phyloP scores from a whole-genome alignment of 1,140 invertebrate species.

The Chelonus insularis region DNA sequence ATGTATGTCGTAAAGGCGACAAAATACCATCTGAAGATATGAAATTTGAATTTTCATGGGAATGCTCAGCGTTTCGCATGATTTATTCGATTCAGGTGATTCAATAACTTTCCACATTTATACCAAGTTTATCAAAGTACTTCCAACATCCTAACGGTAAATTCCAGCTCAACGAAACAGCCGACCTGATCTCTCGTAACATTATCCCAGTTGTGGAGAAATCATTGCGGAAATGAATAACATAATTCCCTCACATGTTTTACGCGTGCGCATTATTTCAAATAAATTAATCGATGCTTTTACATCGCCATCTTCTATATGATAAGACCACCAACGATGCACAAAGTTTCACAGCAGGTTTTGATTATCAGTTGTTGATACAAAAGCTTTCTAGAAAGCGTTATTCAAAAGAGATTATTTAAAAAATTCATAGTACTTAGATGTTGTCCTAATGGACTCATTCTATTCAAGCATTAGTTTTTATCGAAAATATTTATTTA shows the following conservation, averaged over 20 bases:
- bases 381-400: too few species aligned
- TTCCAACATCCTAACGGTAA: slow-evolving; percentile 17
- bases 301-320: too few species aligned
- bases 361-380: too few species aligned
- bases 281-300: too few species aligned
- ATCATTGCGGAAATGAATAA: slow-evolving; percentile 37
- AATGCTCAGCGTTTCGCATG: slow-evolving; percentile 1
- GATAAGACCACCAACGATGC: too few species aligned
- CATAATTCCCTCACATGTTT: background rate
- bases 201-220: slow-evolving; percentile 52
- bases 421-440: too few species aligned
- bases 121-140: slow-evolving; percentile 5
- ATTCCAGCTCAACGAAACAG: slow-evolving; percentile 20
- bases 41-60: background rate
- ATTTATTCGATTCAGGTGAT: background rate
- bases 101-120: background rate
- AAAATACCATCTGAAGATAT: background rate
- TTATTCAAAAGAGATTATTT: too few species aligned
- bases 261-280: background rate
- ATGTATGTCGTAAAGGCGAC: too few species aligned
- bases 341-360: too few species aligned
- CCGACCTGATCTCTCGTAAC: slow-evolving; percentile 48
- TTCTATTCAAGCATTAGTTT: too few species aligned
- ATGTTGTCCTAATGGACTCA: too few species aligned
- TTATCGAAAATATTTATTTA: too few species aligned